These are phyloP conservation scores for Cancer borealis DNA, from an alignment of 2,888 invertebrate species.

Conservation along the genomic window DNA sequence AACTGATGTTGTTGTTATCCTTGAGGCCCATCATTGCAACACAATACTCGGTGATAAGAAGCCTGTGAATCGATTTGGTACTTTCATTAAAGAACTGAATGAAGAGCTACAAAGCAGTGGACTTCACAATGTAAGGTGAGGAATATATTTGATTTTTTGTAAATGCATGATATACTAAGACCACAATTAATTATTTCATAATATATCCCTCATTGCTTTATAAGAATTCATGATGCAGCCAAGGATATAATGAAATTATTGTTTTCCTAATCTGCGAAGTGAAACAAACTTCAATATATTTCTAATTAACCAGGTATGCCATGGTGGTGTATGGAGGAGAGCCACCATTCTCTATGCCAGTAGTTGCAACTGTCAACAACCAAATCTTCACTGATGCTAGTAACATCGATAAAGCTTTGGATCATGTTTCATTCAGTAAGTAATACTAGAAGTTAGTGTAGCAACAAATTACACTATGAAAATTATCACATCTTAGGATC, in stretches of 20 bases:
- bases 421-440: slow-evolving; percentile 84
- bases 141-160: too few relatives aligned
- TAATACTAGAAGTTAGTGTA: background rate
- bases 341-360: slow-evolving; percentile 79
- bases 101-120: slow-evolving; percentile 82
- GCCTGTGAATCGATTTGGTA: slow-evolving; percentile 82
- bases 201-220: background rate
- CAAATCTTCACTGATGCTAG: slow-evolving; percentile 78
- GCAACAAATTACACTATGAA: background rate
- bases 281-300: background rate
- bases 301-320: slow-evolving; percentile 81
- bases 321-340: slow-evolving; percentile 81
- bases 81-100: slow-evolving; percentile 85
- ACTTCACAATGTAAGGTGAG: slow-evolving; percentile 58
- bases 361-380: slow-evolving; percentile 80
- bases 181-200: background rate
- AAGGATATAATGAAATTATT: background rate
- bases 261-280: background rate
- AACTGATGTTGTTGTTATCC: slow-evolving; percentile 82
- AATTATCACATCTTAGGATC: too few relatives aligned
- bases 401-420: slow-evolving; percentile 77
- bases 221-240: background rate
- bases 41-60: slow-evolving; percentile 84
- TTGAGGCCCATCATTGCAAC: slow-evolving; percentile 89
- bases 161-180: background rate